Evolutionary conservation across 1,140 invertebrate genomes (phyloP).

Genomic region (Leptinotarsa lineolata): DNA sequence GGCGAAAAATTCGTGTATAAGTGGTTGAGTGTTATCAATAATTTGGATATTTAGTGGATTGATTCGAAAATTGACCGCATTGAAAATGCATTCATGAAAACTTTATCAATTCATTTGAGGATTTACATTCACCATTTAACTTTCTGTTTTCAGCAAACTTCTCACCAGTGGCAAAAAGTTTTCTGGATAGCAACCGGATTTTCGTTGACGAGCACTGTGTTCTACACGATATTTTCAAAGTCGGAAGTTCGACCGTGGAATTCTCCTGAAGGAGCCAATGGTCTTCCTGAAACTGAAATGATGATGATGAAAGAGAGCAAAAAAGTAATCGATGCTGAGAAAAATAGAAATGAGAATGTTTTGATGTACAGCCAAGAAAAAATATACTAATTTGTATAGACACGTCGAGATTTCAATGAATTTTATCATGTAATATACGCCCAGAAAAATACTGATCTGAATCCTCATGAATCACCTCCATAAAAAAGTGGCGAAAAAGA

Average conservation of each 20-base stretch:
- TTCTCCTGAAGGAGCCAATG: constrained; percentile 44
- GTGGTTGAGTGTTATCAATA: too few relatives aligned
- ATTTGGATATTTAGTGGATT: too few relatives aligned
- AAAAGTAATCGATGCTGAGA: background rate
- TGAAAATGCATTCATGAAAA: too few relatives aligned
- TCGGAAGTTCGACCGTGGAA: constrained; percentile 70
- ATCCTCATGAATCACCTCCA: too few relatives aligned
- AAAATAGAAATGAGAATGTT: background rate
- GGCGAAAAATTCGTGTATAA: too few relatives aligned
- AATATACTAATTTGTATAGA: background rate
- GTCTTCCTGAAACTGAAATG: constrained; percentile 34
- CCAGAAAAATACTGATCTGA: too few relatives aligned
- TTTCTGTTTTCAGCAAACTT: constrained; percentile 64
- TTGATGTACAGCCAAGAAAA: background rate
- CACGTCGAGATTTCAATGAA: too few relatives aligned
- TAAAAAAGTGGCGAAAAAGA: too few relatives aligned
- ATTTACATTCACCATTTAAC: too few relatives aligned
- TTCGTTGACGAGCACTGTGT: constrained; percentile 59
- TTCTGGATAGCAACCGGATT: constrained; percentile 64
- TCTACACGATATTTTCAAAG: constrained; percentile 63
- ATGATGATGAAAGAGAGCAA: constrained; percentile 33
- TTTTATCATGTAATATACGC: too few relatives aligned
- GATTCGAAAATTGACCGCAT: too few relatives aligned
- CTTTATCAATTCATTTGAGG: too few relatives aligned
- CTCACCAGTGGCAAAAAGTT: constrained; percentile 68